Evolutionary conservation across 2,113 vertebrate species (phyloP).

Genomic region (Nothobranchius kuhntae): DNA sequence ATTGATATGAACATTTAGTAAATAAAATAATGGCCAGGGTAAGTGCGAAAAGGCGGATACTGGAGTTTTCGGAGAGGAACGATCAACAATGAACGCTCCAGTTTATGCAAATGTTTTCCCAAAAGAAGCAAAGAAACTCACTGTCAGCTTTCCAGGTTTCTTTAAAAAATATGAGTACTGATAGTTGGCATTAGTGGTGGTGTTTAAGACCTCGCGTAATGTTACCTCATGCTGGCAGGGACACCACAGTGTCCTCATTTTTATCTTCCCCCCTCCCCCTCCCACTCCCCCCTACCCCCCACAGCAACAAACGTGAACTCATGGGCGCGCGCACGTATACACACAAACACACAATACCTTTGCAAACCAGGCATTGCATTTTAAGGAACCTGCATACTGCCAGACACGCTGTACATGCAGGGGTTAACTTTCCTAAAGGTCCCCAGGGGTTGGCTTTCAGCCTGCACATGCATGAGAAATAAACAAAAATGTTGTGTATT

Average conservation of each 20-base stretch:
- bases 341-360: neutral
- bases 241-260: neutral
- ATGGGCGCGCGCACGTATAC: neutral
- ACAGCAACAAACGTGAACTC: neutral
- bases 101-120: conserved; percentile 43
- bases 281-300: neutral
- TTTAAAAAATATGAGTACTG: neutral
- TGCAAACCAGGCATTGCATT: neutral
- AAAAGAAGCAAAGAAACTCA: conserved; percentile 34
- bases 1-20: conserved; percentile 82
- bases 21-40: conserved; percentile 77
- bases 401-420: conserved; percentile 50
- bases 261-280: neutral
- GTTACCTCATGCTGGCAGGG: neutral
- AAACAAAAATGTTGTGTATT: conserved; percentile 14
- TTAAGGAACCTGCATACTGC: conserved; percentile 21
- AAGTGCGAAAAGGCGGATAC: conserved; percentile 43
- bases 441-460: conserved; percentile 67
- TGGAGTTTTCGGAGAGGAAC: conserved; percentile 42
- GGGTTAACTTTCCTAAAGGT: conserved; percentile 68
- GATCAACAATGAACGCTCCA: neutral
- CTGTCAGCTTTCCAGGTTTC: neutral
- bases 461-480: conserved; percentile 39
- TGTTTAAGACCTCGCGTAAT: neutral
- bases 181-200: neutral